Base-by-base conservation (phyloP, 2,113 vertebrate genomes). In the Eptatretus burgeri region DNA sequence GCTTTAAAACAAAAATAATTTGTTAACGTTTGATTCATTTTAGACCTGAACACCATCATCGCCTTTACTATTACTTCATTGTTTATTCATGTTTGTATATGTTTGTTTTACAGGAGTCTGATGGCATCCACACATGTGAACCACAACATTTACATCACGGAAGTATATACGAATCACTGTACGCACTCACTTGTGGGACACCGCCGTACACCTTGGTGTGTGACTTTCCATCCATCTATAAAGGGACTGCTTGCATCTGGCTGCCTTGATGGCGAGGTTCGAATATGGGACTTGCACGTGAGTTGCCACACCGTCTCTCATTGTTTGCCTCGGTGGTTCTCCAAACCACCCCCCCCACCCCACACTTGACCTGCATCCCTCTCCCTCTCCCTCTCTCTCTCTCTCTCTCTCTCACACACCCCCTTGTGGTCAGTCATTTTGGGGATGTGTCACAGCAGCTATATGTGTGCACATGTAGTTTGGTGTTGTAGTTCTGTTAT, bases 121-220 rank as follows among this genome's bases (percentile, higher is more conserved):
- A 85, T 98, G 80, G 91, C 91, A 63, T 98, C 91, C 67, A 98
- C 91, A n/a, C 91, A 98, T 1, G 91, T 98, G 69, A 98, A 98
- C 70, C 91, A 98, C 76, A 98, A 98, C 74, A 98, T 98, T 71
- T 98, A 98, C 72, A 98, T 98, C 66, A 94, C 91, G 11, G 91
- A 98, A 70, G 89, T 98, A 75, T 94, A 93, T 80, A 95, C 89
- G 10, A 87, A 89, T 69, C 93, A 84, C 67, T 98, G 89, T 72
- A 82, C 95, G 50, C 89, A 95, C 74, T 98, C 91, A 68, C 67
- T 98, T 65, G 85, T 98, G 70, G 91, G 91, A 68, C 91, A 98
- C 72, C 82, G 91, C 49, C 79, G 91, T 50, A 98, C 91, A 51
- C 91, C 91, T 2, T 98, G 91, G 91, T 98, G 91, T 69, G 85